Percentiles rank a stretch among this genome's conserved stretches.
Evolutionary conservation across 2,888 invertebrate genomes (phyloP).

Genomic region (Drosophila subquinaria): DNA sequence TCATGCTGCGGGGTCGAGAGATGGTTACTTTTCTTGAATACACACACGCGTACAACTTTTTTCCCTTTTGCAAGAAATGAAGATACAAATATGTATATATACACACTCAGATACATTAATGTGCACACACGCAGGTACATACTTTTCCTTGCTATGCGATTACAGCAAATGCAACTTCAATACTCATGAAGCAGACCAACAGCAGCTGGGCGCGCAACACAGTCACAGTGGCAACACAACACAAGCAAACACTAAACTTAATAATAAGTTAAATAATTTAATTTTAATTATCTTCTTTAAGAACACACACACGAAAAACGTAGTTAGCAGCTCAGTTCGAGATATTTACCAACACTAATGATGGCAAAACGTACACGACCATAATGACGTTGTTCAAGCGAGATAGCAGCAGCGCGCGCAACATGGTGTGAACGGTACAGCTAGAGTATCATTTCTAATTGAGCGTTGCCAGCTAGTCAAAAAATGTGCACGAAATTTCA

Average conservation of each 20-base stretch:
- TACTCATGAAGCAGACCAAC: conserved; percentile 41
- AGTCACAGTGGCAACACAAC: conserved; percentile 30
- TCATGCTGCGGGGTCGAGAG: conserved; percentile 26
- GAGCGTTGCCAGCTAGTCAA: conserved; percentile 54
- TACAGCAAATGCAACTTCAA: conserved; percentile 51
- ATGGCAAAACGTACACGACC: conserved; percentile 51
- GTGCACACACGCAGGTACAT: conserved; percentile 59
- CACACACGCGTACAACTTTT: conserved; percentile 58
- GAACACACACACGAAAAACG: conserved; percentile 76
- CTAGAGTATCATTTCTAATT: conserved; percentile 25
- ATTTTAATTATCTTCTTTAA: conserved; percentile 75
- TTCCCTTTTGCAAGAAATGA: conserved; percentile 63
- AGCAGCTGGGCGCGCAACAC: conserved; percentile 44
- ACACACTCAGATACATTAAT: conserved; percentile 44
- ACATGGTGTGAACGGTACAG: conserved; percentile 65
- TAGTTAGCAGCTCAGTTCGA: conserved; percentile 61
- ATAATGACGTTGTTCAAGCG: conserved; percentile 71
- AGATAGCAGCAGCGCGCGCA: conserved; percentile 62
- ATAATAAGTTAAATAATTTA: conserved; percentile 77
- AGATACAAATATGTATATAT: conserved; percentile 47
- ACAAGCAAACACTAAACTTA: conserved; percentile 64
- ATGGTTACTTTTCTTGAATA: conserved; percentile 78
- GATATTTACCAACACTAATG: conserved; percentile 63
- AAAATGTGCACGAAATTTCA: conserved; percentile 36
- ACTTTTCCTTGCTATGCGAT: conserved; percentile 64